A percentile compares a stretch with the other conserved stretches of the same genome.
These are phyloP conservation scores for Cirrhinus mrigala DNA, from an alignment of 2,797 vertebrate species.

Conservation along the genomic window DNA sequence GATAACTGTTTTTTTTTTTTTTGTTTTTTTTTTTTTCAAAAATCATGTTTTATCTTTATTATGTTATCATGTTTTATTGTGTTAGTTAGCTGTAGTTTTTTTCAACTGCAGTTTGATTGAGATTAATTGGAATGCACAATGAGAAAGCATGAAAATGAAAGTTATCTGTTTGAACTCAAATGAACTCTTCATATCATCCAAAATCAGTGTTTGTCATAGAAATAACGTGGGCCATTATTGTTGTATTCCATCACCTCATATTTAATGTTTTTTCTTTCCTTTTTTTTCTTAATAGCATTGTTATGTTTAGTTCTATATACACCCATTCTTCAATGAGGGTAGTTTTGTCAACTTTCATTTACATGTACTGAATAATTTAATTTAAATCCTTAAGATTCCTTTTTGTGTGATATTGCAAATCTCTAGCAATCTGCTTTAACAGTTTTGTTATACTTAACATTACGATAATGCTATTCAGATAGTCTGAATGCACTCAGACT, in stretches of 20 bases:
- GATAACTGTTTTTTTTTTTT: no score
- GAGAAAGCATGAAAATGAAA: no score
- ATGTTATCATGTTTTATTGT: no score
- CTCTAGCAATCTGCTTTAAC: constrained; percentile 2
- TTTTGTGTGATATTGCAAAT: background rate
- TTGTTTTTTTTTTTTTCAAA: no score
- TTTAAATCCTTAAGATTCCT: background rate
- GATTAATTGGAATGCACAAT: no score
- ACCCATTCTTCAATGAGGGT: background rate
- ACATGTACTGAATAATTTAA: constrained; percentile 4
- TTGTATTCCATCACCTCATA: background rate
- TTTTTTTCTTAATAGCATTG: background rate
- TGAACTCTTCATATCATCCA: no score
- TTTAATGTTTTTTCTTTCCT: background rate
- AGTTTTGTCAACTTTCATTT: constrained; percentile 1
- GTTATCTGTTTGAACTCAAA: no score
- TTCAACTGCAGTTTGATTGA: no score
- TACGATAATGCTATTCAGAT: background rate
- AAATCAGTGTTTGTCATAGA: background rate
- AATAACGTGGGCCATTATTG: background rate
- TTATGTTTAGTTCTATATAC: constrained; percentile 4
- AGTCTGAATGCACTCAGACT: constrained; percentile 5
- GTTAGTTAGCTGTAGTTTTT: no score
- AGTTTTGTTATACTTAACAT: background rate
- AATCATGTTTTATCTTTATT: no score